Percentiles rank a stretch among this genome's conserved stretches.
Evolutionary conservation across 2,888 invertebrate genomes (phyloP).

Genomic region (Anorthoa munda): DNA sequence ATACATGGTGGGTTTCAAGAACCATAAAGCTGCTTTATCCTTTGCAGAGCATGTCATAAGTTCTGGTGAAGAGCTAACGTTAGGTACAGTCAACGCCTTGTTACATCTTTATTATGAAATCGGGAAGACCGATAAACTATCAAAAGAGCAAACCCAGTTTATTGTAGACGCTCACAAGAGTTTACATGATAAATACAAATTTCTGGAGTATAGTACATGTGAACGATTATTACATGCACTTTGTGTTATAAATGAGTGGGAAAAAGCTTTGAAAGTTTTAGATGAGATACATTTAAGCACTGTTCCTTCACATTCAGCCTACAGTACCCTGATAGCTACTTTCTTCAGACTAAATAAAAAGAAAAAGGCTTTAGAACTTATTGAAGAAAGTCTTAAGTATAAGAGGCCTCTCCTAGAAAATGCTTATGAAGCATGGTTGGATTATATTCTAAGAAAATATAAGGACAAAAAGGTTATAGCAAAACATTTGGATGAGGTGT

Average conservation of each 20-base stretch:
- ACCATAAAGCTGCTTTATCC: conserved; percentile 88
- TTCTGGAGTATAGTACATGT: conserved; percentile 91
- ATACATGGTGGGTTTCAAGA: conserved; percentile 83
- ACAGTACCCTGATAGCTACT: conserved; percentile 90
- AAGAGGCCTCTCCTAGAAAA: conserved; percentile 84
- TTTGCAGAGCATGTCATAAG: conserved; percentile 91
- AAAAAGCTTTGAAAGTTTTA: conserved; percentile 91
- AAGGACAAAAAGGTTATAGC: conserved; percentile 78
- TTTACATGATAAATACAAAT: conserved; percentile 89
- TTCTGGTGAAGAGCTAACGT: conserved; percentile 87
- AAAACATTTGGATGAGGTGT: conserved; percentile 90
- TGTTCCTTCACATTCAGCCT: conserved; percentile 86
- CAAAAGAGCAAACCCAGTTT: conserved; percentile 87
- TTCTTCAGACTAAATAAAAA: conserved; percentile 91
- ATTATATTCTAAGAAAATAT: conserved; percentile 83
- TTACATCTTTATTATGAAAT: conserved; percentile 89
- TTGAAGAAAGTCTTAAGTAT: conserved; percentile 89
- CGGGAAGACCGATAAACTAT: conserved; percentile 74
- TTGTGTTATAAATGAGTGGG: conserved; percentile 92
- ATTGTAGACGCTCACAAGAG: conserved; percentile 89
- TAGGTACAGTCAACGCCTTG: conserved; percentile 91
- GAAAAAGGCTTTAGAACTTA: conserved; percentile 91
- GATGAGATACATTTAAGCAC: conserved; percentile 90
- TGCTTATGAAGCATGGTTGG: conserved; percentile 90
- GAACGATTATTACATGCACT: conserved; percentile 92